phyloP scores from a whole-genome alignment of 2,888 invertebrate species.

The Dolichopus griseipennis region DNA sequence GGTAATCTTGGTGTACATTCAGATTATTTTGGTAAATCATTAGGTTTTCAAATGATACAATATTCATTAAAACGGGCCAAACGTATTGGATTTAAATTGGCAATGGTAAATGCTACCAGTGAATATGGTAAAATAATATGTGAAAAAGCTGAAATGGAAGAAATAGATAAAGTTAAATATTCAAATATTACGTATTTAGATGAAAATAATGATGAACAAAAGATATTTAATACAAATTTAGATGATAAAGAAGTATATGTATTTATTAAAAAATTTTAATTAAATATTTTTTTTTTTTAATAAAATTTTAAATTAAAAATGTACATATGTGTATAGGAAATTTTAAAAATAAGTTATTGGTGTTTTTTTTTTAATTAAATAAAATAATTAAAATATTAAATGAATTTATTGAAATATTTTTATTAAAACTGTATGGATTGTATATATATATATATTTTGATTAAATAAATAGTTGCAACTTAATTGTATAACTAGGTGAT shows the following conservation, averaged over 20 bases:
- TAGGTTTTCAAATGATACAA: constrained; percentile 7
- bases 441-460: too few species aligned
- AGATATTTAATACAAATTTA: not conserved
- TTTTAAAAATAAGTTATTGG: too few species aligned
- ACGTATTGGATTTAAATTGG: not conserved
- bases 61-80: not conserved
- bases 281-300: not conserved
- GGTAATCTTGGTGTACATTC: constrained; percentile 10
- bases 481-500: too few species aligned
- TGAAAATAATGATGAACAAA: not conserved
- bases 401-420: too few species aligned
- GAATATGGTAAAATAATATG: not conserved
- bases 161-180: constrained; percentile 7
- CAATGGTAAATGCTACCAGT: not conserved
- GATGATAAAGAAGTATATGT: not conserved
- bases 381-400: too few species aligned
- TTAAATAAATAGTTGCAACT: too few species aligned
- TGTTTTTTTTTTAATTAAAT: too few species aligned
- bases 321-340: too few species aligned
- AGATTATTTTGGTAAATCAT: constrained; percentile 10
- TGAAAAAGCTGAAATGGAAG: constrained; percentile 10
- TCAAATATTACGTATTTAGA: constrained; percentile 2
- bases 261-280: not conserved
- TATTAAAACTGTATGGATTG: too few species aligned
- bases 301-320: too few species aligned